Base-by-base conservation (phyloP, 2,888 invertebrate species). In the Eulithis testata region DNA sequence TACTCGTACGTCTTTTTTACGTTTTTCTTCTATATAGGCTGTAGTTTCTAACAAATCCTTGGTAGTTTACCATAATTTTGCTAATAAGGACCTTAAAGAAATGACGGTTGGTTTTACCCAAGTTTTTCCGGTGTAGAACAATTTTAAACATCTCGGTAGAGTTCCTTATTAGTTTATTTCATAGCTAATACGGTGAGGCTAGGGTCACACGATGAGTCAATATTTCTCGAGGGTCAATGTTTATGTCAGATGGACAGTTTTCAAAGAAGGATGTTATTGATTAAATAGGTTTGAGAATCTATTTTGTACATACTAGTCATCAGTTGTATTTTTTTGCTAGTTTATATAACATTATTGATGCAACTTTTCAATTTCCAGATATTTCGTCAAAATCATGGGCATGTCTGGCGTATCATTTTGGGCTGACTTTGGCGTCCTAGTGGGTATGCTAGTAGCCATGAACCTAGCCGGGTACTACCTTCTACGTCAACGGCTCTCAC, bases 321-420 rank as follows among this genome's bases (percentile, higher is more conserved):
- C 21, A 21, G 21, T 21, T 21, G 21, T n/a, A 21, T 1, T 21
- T 21, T 21, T 21, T 21, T 21, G 21, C 21, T 21, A 21, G 21
- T 21, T 1, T 21, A 21, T 1, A 21, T 21, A 21, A 21, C 21
- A 21, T 21, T 1, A 44, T n/a, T 44, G 47, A 12, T 14, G 47
- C 47, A 47, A 47, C 31, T 55, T 21, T 50, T 72, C 40, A 61
- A 27, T 53, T 85, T 82, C 4, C 85, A 93, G 92, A n/a, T 95
- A 96, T 79, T 95, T 99, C 74, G 94, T 98, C 11, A 93, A 94
- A 72, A 91, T 95, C 36, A 95, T 97, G 94, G 96, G 96, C 3
- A 96, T 97, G 95, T 94, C 96, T 4, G 93, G 95, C 47, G 93
- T 94, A 0, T 94, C 95, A 3, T 96, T 95, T 78, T 95, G 96